Evolutionary conservation across 2,888 invertebrate species (phyloP).

Genomic region (Conus canariensis): DNA sequence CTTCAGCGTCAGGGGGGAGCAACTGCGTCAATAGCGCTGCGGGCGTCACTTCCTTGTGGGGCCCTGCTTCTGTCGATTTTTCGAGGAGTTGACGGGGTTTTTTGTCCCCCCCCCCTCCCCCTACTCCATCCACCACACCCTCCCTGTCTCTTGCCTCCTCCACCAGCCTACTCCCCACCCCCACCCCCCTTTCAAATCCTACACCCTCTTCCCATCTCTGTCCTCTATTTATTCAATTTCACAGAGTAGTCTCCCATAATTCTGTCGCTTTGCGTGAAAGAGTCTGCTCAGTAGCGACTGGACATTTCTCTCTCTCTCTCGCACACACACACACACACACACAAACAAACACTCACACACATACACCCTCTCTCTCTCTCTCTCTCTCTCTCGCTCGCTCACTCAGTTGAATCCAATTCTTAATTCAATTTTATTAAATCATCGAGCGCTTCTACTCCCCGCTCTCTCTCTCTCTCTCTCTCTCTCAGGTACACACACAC

Average conservation of each 20-base stretch:
- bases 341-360: no score
- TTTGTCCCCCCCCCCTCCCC: background rate
- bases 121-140: background rate
- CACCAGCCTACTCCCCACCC: background rate
- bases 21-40: conserved; percentile 38
- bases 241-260: background rate
- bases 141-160: background rate
- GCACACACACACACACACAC: background rate
- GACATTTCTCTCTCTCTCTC: background rate
- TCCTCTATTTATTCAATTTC: background rate
- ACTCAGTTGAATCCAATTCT: no score
- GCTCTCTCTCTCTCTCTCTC: no score
- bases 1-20: conserved; percentile 22
- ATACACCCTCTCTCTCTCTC: background rate
- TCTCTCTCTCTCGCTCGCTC: background rate
- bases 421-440: no score
- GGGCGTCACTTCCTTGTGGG: conserved; percentile 32
- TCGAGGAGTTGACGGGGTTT: conserved; percentile 16
- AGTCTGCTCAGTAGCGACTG: background rate
- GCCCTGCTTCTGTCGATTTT: conserved; percentile 23
- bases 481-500: no score
- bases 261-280: background rate
- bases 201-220: background rate
- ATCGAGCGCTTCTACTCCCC: no score
- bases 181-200: background rate